Base-by-base conservation (phyloP, 2,888 invertebrate species). In the Noctua comes region DNA sequence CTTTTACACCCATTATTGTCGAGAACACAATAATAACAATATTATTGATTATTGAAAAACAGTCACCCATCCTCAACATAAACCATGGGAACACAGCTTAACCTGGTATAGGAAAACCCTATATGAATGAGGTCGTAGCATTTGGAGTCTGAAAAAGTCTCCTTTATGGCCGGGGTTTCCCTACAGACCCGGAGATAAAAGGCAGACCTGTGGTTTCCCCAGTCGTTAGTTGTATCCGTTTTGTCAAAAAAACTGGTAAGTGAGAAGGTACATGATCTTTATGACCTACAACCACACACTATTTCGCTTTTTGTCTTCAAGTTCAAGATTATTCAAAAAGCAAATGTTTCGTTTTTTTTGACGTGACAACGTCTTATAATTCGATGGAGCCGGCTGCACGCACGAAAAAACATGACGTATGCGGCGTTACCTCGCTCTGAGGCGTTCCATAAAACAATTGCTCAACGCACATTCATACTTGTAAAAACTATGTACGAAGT, bases 211-310 rank as follows among this genome's bases (percentile, higher is more conserved):
- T 57, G 82, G 68, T 65, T 82, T 69, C 18, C 18, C 68, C 64
- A 48, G 40, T n/a, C 46, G 21, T 62, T 62, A 31, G 2, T 24
- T n/a, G 31, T 74, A 48, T 27, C 31, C 57, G 36, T 76, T 66
- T 81, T 54, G 40, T 59, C 8, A 57, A 74, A 80, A 7, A 70
- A 76, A 76, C 43, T 46, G 27, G 13, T 76, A 70, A 48, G 16
- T 18, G 11, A 21, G 4, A n/a, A 2, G 18, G 62, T 51, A 54
- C 10, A 54, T 27, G 8, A 48, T 36, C 31, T 46, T 4, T 3
- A 43, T 71, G n/a, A 71, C 21, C 2, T 13, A 54, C 27, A 18
- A 27, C 72, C 31, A 40, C 65, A 57, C 51, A 16, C 11, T 68
- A 43, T 59, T 21, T 16, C 11, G 4, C 13, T 16, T 27, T 31